Conservation (phyloP, 2,797 vertebrate genomes). For the Rhinichthys osculus region DNA sequence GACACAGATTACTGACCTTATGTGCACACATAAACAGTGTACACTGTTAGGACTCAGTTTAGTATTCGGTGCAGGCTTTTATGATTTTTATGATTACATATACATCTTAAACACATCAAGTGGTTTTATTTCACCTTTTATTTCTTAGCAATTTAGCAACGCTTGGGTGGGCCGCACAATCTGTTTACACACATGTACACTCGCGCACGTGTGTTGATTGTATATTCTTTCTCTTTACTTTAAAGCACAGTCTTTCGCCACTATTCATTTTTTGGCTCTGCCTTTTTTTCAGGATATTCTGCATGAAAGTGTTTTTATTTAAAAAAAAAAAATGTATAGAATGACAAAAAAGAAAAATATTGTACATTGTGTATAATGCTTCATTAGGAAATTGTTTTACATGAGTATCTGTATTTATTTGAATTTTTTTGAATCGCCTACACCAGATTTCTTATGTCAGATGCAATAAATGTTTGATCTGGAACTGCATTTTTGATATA, state of each 20-base stretch:
- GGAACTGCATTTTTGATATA: neutral
- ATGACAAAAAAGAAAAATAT: slow-evolving; percentile 75
- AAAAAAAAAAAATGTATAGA: slow-evolving; percentile 83
- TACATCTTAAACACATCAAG: slow-evolving; percentile 23
- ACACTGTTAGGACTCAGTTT: slow-evolving; percentile 11
- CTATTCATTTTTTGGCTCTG: slow-evolving; percentile 67
- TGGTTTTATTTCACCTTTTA: slow-evolving; percentile 41
- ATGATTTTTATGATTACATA: slow-evolving; percentile 50
- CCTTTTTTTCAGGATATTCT: slow-evolving; percentile 75
- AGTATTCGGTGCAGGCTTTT: slow-evolving; percentile 42
- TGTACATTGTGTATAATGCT: slow-evolving; percentile 99
- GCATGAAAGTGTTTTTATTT: slow-evolving; percentile 87
- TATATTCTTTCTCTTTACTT: slow-evolving; percentile 22
- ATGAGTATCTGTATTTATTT: slow-evolving; percentile 98
- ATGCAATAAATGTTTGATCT: slow-evolving; percentile 79
- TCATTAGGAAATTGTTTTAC: slow-evolving; percentile 96
- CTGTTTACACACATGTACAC: slow-evolving; percentile 22
- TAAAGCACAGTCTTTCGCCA: neutral
- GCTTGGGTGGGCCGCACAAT: slow-evolving; percentile 16
- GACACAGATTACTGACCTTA: slow-evolving; percentile 79
- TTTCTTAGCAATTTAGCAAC: slow-evolving; percentile 42
- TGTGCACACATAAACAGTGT: neutral
- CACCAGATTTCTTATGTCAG: slow-evolving; percentile 88
- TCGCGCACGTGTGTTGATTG: neutral
- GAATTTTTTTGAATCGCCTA: slow-evolving; percentile 92